A percentile compares a stretch with the other conserved stretches of the same genome.
phyloP scores from a whole-genome alignment of 23 tunicate species.

The Diplosoma virens region DNA sequence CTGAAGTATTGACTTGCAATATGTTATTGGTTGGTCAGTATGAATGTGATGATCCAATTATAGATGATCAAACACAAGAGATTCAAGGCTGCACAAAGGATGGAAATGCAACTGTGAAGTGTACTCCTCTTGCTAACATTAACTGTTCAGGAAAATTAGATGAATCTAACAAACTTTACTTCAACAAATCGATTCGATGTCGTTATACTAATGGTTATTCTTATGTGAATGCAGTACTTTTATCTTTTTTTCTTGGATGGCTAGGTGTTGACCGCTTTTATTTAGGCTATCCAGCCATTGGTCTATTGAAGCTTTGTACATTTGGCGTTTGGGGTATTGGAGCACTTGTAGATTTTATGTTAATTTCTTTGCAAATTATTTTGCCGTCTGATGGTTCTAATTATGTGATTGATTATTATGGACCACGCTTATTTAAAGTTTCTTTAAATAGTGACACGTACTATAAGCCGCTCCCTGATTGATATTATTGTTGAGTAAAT shows the following conservation, averaged over 20 bases:
- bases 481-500: too few species aligned
- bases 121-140: neutral
- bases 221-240: slow-evolving; percentile 63
- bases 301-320: slow-evolving; percentile 70
- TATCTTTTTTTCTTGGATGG: slow-evolving; percentile 92
- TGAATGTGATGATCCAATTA: slow-evolving; percentile 44
- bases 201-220: slow-evolving; percentile 85
- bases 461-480: slow-evolving; percentile 25
- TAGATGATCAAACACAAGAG: slow-evolving; percentile 53
- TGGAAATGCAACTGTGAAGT: slow-evolving; percentile 1
- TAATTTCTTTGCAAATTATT: slow-evolving; percentile 40
- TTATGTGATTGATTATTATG: slow-evolving; percentile 77
- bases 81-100: neutral
- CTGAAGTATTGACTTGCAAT: too few species aligned
- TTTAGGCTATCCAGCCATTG: slow-evolving; percentile 92
- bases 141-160: neutral
- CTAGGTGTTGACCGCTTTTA: slow-evolving; percentile 88
- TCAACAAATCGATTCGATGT: slow-evolving; percentile 51
- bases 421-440: slow-evolving; percentile 54
- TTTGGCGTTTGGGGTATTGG: slow-evolving; percentile 93
- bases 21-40: slow-evolving; percentile 52
- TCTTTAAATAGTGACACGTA: slow-evolving; percentile 61
- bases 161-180: slow-evolving; percentile 28
- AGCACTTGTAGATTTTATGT: slow-evolving; percentile 68
- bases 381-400: slow-evolving; percentile 92